These are phyloP conservation scores for Alexandromys fortis DNA, from an alignment of 2,113 vertebrate genomes.

Conservation along the genomic window DNA sequence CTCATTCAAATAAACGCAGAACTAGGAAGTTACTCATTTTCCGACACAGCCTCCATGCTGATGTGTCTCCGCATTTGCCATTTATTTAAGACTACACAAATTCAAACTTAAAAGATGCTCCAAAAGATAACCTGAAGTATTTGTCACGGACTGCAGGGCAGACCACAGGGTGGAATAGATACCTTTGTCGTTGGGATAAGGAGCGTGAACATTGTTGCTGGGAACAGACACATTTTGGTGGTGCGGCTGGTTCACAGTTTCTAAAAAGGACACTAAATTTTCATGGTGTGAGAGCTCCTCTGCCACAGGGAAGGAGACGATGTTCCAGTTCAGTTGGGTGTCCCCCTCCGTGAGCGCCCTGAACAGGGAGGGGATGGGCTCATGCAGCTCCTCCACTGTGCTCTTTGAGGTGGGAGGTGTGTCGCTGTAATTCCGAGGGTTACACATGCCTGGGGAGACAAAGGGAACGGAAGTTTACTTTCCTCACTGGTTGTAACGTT, in stretches of 20 bases:
- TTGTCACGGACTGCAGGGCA: neutral
- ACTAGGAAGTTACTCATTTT: neutral
- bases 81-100: neutral
- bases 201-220: constrained; percentile 93
- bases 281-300: constrained; percentile 97
- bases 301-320: constrained; percentile 96
- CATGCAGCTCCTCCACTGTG: constrained; percentile 97
- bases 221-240: constrained; percentile 95
- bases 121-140: neutral
- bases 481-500: neutral
- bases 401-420: constrained; percentile 98
- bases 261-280: constrained; percentile 96
- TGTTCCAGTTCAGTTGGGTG: constrained; percentile 97
- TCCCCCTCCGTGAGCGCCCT: constrained; percentile 96
- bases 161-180: constrained; percentile 26
- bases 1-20: constrained; percentile 13
- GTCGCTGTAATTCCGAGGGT: constrained; percentile 98
- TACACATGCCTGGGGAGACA: constrained; percentile 94
- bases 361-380: constrained; percentile 97
- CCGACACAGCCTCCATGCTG: neutral
- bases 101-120: constrained; percentile 11
- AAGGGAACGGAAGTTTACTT: constrained; percentile 37
- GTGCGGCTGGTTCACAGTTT: constrained; percentile 92
- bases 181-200: constrained; percentile 94
- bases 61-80: neutral